phyloP scores from a whole-genome alignment of 2,113 vertebrate species.

The Arizona elegans region DNA sequence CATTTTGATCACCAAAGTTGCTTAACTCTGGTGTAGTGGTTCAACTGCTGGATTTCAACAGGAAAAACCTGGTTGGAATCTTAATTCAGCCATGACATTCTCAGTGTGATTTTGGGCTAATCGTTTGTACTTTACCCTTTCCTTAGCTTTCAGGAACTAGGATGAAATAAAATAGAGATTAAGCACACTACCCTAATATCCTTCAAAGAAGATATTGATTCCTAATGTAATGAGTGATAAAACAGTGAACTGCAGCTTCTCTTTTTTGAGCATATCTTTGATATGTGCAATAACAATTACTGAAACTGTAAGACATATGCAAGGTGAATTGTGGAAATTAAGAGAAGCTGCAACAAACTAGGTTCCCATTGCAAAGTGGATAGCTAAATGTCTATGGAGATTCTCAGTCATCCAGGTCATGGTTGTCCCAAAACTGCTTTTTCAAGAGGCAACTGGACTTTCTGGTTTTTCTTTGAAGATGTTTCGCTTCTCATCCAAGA shows the following conservation, averaged over 20 bases:
- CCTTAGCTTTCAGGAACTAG: background rate
- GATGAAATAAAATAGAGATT: background rate
- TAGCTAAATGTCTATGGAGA: no score
- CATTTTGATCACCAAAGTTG: background rate
- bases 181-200: background rate
- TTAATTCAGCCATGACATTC: background rate
- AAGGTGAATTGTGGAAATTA: background rate
- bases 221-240: background rate
- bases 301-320: background rate
- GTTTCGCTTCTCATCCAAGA: no score
- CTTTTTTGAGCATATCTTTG: background rate
- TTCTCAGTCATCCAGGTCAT: no score
- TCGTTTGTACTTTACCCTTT: background rate
- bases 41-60: background rate
- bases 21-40: background rate
- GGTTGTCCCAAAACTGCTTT: no score
- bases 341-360: background rate
- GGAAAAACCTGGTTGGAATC: background rate
- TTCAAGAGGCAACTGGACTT: no score
- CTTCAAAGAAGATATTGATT: background rate
- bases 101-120: background rate
- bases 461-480: no score
- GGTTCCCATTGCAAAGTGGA: background rate
- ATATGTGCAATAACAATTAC: background rate
- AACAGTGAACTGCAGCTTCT: background rate